Evolutionary conservation across 2,797 vertebrate species (phyloP), one percentile per base, ranked within the genome.

Genomic region (Mus minutoides): DNA sequence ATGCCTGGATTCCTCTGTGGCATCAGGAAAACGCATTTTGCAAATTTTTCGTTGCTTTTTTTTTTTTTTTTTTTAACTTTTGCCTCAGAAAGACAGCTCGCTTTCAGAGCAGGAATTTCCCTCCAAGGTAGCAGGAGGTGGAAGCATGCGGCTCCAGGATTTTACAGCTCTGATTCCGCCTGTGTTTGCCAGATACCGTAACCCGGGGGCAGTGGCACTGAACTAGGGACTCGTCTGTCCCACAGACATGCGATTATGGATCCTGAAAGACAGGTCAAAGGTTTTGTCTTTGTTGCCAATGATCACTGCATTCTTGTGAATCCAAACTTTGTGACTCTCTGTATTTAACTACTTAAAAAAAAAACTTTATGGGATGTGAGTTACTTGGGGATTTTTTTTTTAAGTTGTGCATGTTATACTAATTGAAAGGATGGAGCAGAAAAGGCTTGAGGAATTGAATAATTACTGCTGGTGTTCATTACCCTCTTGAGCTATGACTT

Each of bases 21-120:
- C 98, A 98, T 98, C 98, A 98, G 99, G 99, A 99, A 99, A 99
- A 99, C 98, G 98, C 98, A 95, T 98, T 99, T 98, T 98, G 98
- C 99, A 99, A 98, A 98, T 98, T 98, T 98, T 98, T 98, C 97
- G 97, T 98, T 98, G 98, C 73, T 12, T 16, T 98, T 98, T 97
- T 98, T 98, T 98, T 98, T 98, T 98, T 86, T 82, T 85, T 86
- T 82, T 80, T 78, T 0, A 88, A 91, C 58, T 92, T 96, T 98
- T 98, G 92, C 98, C 98, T 98, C 96, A 90, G 98, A 98, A 98
- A 98, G 98, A 97, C 98, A 97, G 98, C 98, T 98, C 90, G 98
- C 98, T 99, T 98, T 98, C 98, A 98, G 98, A 98, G 98, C 97
- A 98, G 97, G 98, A 98, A 98, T 98, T 98, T 98, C 98, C 98